These are phyloP conservation scores for Alethe castanea DNA, from an alignment of 2,113 vertebrate species.

Conservation along the genomic window DNA sequence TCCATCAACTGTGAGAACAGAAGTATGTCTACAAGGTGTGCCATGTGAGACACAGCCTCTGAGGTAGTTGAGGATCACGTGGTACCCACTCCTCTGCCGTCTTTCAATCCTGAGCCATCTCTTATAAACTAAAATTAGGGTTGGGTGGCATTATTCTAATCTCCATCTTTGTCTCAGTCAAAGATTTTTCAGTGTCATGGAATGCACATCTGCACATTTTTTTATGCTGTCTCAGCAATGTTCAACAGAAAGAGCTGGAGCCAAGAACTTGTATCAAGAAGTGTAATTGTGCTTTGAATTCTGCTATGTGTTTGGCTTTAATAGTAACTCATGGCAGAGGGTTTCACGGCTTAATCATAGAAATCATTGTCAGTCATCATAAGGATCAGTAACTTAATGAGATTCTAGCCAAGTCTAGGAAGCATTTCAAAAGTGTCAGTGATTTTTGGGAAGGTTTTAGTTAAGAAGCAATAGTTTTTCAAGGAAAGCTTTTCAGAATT, in stretches of 20 bases:
- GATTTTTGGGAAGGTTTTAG: not conserved
- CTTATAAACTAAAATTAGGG: not conserved
- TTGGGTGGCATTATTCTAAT: not conserved
- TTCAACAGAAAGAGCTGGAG: constrained; percentile 8
- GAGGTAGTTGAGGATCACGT: not conserved
- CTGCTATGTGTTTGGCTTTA: not conserved
- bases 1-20: not conserved
- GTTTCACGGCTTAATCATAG: not conserved
- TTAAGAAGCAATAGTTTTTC: not conserved
- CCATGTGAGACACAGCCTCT: not conserved
- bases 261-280: constrained; percentile 20
- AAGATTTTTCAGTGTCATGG: not conserved
- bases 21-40: not conserved
- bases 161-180: not conserved
- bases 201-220: not conserved
- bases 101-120: not conserved
- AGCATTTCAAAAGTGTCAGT: not conserved
- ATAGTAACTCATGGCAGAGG: not conserved
- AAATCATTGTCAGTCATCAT: constrained; percentile 6
- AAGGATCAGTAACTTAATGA: constrained; percentile 22
- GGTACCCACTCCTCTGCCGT: not conserved
- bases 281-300: constrained; percentile 17
- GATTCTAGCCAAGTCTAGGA: not conserved
- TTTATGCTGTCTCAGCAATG: not conserved
- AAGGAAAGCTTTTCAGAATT: not conserved